Conservation (phyloP, 2,113 vertebrate species). For the Coryphaenoides rupestris region DNA sequence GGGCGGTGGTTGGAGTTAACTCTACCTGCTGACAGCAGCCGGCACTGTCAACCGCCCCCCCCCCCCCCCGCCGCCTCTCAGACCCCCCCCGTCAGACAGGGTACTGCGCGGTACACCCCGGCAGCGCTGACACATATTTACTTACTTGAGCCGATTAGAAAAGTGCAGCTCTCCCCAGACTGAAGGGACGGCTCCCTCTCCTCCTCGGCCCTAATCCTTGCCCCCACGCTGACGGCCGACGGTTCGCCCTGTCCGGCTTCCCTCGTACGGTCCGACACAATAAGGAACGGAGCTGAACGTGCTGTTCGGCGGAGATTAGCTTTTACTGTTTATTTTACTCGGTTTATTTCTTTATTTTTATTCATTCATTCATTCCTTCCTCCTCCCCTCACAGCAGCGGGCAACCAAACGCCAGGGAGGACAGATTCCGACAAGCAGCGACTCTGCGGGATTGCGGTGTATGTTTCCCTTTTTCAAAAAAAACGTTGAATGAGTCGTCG, state of each 20-base stretch:
- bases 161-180: constrained; percentile 35
- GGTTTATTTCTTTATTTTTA: not conserved
- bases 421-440: too few relatives aligned
- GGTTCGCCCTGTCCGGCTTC: constrained; percentile 30
- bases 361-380: too few relatives aligned
- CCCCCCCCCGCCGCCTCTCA: too few relatives aligned
- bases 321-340: not conserved
- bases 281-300: too few relatives aligned
- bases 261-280: constrained; percentile 26
- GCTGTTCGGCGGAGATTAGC: constrained; percentile 1
- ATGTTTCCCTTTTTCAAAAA: not conserved
- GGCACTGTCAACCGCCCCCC: constrained; percentile 10
- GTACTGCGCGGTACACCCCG: too few relatives aligned
- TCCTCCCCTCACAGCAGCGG: not conserved
- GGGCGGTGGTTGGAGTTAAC: constrained; percentile 37
- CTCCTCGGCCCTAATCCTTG: constrained; percentile 59
- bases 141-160: constrained; percentile 63
- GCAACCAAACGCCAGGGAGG: not conserved
- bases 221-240: constrained; percentile 19
- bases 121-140: constrained; percentile 58
- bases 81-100: too few relatives aligned
- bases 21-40: constrained; percentile 46
- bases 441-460: too few relatives aligned
- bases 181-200: constrained; percentile 40
- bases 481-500: too few relatives aligned